Base-by-base conservation (phyloP, 1,140 invertebrate genomes). In the Rhyacophila brunnea region DNA sequence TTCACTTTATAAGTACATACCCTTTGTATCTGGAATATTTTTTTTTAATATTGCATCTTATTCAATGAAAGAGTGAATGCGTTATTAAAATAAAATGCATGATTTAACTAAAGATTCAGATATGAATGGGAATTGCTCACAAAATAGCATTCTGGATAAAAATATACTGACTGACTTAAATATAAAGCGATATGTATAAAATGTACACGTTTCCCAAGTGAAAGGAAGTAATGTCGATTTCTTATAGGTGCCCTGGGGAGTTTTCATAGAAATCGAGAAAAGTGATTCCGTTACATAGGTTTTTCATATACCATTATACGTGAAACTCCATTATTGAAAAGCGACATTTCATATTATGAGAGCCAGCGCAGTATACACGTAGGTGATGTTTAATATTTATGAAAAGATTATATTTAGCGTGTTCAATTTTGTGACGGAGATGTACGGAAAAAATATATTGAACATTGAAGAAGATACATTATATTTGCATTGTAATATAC, bases 321-420 rank as follows among this genome's bases (percentile, higher is more conserved):
- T n/a, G 11, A 40, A 15, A 40, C 38, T 40, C n/a, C 15, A 40
- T 40, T 40, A 40, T 40, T 40, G 38, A 40, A 40, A 40, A 40
- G 15, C 23, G 23, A 28, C 38, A 40, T 40, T 13, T 40, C 11
- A 40, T n/a, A 40, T 13, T 15, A 15, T 40, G 38, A 15, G n/a
- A 40, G n/a, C 15, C n/a, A 40, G 15, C 4, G 38, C n/a, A 6
- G 38, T 28, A 28, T 28, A 28, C 9, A 28, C 23, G 4, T 28
- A 5, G n/a, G 44, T 6, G 15, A 18, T 46, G n/a, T 46, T 46
- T 46, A 46, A 46, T 46, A 46, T 46, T 46, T 46, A 46, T 46
- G 44, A 46, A 46, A 23, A 46, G 44, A 46, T 46, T 46, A 46
- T 18, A 14, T 23, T 18, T 18, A 5, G 15, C n/a, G 44, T n/a